These are phyloP conservation scores for Spea multiplicata DNA, from an alignment of 2,113 vertebrate genomes.

Conservation along the genomic window DNA sequence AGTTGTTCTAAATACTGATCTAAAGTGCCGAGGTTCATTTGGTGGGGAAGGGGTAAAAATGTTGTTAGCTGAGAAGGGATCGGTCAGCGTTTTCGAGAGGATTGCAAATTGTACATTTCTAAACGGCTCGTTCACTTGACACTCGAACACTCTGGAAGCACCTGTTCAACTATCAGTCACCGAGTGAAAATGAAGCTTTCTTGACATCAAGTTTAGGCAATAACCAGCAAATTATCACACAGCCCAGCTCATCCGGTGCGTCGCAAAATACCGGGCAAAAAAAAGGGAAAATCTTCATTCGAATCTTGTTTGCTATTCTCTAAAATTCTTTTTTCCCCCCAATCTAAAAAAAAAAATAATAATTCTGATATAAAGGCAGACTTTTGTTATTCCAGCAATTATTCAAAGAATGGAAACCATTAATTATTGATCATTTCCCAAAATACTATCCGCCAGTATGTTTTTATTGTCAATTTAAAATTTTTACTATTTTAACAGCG, in stretches of 20 bases:
- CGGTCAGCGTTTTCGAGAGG: conserved; percentile 68
- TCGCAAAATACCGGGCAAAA: no score
- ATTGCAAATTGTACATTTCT: conserved; percentile 78
- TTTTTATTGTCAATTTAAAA: no score
- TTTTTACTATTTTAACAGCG: no score
- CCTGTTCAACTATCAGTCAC: conserved; percentile 87
- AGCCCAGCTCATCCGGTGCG: neutral
- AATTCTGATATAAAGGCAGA: no score
- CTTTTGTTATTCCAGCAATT: no score
- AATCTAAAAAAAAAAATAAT: neutral
- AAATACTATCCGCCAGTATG: no score
- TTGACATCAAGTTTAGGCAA: conserved; percentile 72
- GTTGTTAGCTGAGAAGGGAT: conserved; percentile 63
- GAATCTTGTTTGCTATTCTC: conserved; percentile 3
- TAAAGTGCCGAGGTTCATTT: conserved; percentile 55
- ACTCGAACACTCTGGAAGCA: conserved; percentile 69
- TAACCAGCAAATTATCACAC: conserved; percentile 53
- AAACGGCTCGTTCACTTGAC: conserved; percentile 76
- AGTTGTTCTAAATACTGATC: conserved; percentile 2
- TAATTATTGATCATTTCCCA: no score
- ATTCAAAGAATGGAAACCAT: no score
- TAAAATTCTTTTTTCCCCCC: neutral
- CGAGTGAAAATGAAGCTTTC: conserved; percentile 77
- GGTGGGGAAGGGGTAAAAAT: conserved; percentile 61
- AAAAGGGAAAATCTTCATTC: neutral